Evolutionary conservation across 2,888 invertebrate species (phyloP), one percentile per base, ranked within the genome.

Genomic region (Melanargia galathea): DNA sequence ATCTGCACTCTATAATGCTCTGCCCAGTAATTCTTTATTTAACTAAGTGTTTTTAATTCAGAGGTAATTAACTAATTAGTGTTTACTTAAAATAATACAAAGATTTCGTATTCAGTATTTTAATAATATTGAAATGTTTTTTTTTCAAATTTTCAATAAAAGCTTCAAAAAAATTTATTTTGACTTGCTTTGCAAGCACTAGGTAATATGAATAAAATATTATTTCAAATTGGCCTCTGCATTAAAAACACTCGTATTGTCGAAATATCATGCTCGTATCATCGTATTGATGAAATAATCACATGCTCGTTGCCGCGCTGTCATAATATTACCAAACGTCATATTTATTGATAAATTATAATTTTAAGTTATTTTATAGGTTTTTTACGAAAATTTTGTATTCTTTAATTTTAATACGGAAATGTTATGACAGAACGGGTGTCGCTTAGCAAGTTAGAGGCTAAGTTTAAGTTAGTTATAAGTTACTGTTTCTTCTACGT

Each of bases 401-500:
- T 46, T 55, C n/a, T 43, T 52, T 52, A 45, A 18, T 18, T 20
- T 38, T 20, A 7, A 3, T 13, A 16, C 16, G 62, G 64, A 59
- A 62, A 52, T 67, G 24, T 62, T 48, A 57, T 62, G 62, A 57
- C 62, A 62, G 52, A 35, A 33, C 7, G 24, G 48, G 18, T 2
- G 11, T 7, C 52, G 57, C 63, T 67, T 65, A 70, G 62, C 65
- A 71, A 73, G 65, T 63, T 83, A 82, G 85, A 87, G 84, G 86
- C 87, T 87, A 84, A 85, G 80, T 73, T 68, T 65, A 52, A 72
- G 66, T 59, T 72, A 71, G 73, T 65, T n/a, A 70, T 76, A 73
- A 71, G 77, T 76, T 75, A 73, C 77, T 71, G 75, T 75, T 76
- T 77, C 75, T 78, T 79, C 76, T 78, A 82, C 75, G 76, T 82